phyloP scores from a whole-genome alignment of 2,888 invertebrate species.

The Caenorhabditis sp. region DNA sequence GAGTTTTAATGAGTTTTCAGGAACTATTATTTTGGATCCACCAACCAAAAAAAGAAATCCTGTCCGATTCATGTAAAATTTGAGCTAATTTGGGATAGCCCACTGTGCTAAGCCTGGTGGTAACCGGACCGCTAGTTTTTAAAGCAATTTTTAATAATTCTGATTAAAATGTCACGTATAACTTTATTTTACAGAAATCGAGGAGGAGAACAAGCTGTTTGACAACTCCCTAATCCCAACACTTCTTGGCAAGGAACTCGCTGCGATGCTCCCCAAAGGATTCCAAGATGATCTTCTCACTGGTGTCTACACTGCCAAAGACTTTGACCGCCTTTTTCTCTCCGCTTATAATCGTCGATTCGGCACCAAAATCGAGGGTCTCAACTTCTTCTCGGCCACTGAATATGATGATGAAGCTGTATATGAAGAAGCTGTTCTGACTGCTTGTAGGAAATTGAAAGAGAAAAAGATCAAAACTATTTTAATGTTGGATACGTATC shows the following conservation, averaged over 20 bases:
- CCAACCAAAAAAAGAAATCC: too few relatives aligned
- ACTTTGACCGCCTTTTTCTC: slow-evolving; percentile 32
- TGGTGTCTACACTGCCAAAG: slow-evolving; percentile 42
- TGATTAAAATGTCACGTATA: too few relatives aligned
- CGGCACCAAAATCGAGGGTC: slow-evolving; percentile 20
- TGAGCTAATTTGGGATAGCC: too few relatives aligned
- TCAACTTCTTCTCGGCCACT: slow-evolving; percentile 39
- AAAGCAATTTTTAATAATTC: too few relatives aligned
- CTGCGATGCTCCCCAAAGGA: slow-evolving; percentile 32
- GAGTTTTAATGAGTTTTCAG: too few relatives aligned
- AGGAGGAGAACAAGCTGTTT: slow-evolving; percentile 34
- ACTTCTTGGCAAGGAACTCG: slow-evolving; percentile 32
- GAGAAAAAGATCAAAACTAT: slow-evolving; percentile 34
- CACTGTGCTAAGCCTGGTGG: too few relatives aligned
- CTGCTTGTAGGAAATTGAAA: slow-evolving; percentile 31
- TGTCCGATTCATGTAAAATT: too few relatives aligned
- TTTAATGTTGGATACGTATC: slow-evolving; percentile 41
- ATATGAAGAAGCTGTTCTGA: slow-evolving; percentile 42
- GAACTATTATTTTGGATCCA: too few relatives aligned
- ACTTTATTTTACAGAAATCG: slow-evolving; percentile 32
- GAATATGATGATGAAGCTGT: slow-evolving; percentile 45
- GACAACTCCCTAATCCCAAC: slow-evolving; percentile 37
- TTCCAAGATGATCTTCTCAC: slow-evolving; percentile 40
- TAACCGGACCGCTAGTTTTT: too few relatives aligned
- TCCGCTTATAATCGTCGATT: slow-evolving; percentile 34